These are phyloP conservation scores for Lymantria dispar DNA, from an alignment of 2,888 invertebrate genomes.

Conservation along the genomic window DNA sequence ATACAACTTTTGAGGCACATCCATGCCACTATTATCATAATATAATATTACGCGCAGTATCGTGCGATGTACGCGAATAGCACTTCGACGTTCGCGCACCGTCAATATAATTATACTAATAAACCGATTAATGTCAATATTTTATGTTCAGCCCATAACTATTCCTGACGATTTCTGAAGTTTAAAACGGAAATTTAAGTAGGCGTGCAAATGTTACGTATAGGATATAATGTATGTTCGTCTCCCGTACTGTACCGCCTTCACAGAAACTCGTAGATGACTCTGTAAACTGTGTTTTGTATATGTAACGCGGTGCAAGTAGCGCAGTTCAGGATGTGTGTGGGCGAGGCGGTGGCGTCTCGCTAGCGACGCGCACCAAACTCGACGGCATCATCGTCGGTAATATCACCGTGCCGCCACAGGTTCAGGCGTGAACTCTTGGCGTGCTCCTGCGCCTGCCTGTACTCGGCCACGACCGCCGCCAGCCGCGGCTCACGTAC, in stretches of 20 bases:
- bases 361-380: conserved; percentile 76
- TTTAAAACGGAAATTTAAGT: conserved; percentile 8
- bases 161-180: conserved; percentile 23
- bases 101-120: conserved; percentile 16
- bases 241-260: conserved; percentile 12
- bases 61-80: conserved; percentile 1
- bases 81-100: conserved; percentile 24
- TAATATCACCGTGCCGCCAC: conserved; percentile 99
- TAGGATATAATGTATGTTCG: conserved; percentile 15
- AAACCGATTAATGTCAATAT: conserved; percentile 13
- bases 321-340: conserved; percentile 46
- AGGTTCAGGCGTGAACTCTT: conserved; percentile 93
- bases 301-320: conserved; percentile 53
- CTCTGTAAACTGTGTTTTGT: conserved; percentile 43
- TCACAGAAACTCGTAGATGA: conserved; percentile 53
- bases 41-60: conserved; percentile 13
- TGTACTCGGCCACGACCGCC: conserved; percentile 90
- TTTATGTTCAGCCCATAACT: conserved; percentile 14
- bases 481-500: conserved; percentile 91
- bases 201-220: conserved; percentile 8
- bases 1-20: conserved; percentile 28
- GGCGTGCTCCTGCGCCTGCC: conserved; percentile 92
- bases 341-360: conserved; percentile 42
- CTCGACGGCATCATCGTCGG: conserved; percentile 91
- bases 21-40: conserved; percentile 24